A percentile compares a stretch with the other conserved stretches of the same genome.
These are phyloP conservation scores for Hydrozoanthus tunicans DNA, from an alignment of 64 coral and sea anemone genomes.

Conservation along the genomic window DNA sequence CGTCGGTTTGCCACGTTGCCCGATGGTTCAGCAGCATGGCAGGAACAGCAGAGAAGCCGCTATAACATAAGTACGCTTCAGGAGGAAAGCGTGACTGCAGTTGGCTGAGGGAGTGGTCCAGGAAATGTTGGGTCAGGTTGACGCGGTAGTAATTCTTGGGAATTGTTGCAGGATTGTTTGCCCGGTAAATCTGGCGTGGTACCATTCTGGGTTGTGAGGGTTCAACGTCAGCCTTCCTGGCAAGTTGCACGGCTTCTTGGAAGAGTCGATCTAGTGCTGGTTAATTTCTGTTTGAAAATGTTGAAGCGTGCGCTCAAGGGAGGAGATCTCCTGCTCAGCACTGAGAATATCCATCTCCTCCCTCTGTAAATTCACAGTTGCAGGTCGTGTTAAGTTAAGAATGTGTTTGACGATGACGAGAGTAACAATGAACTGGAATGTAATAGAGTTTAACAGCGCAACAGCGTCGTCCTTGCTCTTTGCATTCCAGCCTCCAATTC, in stretches of 20 bases:
- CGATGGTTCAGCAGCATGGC: conserved; percentile 5
- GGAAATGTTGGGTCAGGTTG: conserved; percentile 43
- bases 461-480: conserved; percentile 28
- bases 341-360: conserved; percentile 50
- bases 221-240: conserved; percentile 22
- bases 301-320: conserved; percentile 1
- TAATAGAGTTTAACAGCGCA: conserved; percentile 36
- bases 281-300: conserved; percentile 26
- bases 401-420: conserved; percentile 50
- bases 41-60: conserved; percentile 35
- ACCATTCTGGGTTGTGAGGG: conserved; percentile 14
- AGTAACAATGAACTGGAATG: conserved; percentile 38
- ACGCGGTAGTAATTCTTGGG: conserved; percentile 6
- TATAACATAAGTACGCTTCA: conserved; percentile 28
- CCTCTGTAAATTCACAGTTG: conserved; percentile 30
- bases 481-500: conserved; percentile 43
- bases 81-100: conserved; percentile 32
- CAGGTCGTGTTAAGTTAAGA: conserved; percentile 44
- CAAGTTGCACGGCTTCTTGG: conserved; percentile 43
- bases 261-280: background rate
- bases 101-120: conserved; percentile 45
- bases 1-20: conserved; percentile 25
- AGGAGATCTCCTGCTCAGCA: conserved; percentile 47
- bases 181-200: background rate
- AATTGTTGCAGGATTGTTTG: conserved; percentile 13